Percentiles rank a stretch among this genome's conserved stretches.
Evolutionary conservation across 2,113 vertebrate genomes (phyloP).

Genomic region (Ageneiosus marmoratus): DNA sequence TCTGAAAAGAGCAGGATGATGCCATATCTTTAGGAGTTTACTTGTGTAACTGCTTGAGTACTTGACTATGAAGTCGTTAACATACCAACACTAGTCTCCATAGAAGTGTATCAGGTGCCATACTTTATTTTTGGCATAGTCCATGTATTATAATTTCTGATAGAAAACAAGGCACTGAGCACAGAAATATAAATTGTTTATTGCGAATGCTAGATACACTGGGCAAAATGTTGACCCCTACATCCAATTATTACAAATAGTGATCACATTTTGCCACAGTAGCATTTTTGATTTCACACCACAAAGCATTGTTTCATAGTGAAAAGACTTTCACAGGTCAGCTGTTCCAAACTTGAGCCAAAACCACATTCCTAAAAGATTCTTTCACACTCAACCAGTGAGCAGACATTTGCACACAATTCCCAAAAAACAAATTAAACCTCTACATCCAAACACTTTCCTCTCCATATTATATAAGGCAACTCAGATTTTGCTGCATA

Average conservation of each 20-base stretch:
- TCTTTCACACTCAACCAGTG: constrained; percentile 71
- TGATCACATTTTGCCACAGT: background rate
- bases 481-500: background rate
- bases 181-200: constrained; percentile 18
- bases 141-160: constrained; percentile 15
- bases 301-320: background rate
- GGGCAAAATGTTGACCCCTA: background rate
- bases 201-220: constrained; percentile 8
- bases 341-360: constrained; percentile 36
- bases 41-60: background rate
- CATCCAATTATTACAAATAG: background rate
- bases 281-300: background rate
- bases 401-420: constrained; percentile 58
- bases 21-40: constrained; percentile 1
- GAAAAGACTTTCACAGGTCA: constrained; percentile 46
- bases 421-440: constrained; percentile 19
- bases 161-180: constrained; percentile 55
- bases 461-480: background rate
- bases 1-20: background rate
- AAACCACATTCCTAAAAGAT: constrained; percentile 2
- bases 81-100: constrained; percentile 16
- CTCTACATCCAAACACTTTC: background rate
- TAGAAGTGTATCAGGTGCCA: constrained; percentile 30
- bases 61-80: constrained; percentile 15
- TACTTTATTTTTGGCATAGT: constrained; percentile 41